Evolutionary conservation across 2,888 invertebrate species (phyloP), one percentile per base, ranked within the genome.

Genomic region (Hemistola chrysoprasaria): DNA sequence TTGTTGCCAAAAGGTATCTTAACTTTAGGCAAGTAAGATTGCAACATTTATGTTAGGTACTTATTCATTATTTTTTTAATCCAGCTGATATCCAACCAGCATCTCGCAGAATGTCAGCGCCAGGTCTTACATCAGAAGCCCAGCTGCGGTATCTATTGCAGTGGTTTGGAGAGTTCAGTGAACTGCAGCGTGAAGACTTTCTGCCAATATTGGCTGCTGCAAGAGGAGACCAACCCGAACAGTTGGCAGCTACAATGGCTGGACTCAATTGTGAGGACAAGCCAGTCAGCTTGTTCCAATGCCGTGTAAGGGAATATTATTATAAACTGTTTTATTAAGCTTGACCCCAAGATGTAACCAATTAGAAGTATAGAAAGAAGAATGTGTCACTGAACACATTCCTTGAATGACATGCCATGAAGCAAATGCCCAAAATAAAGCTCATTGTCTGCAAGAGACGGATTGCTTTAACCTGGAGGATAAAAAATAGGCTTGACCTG

Each of bases 81-180:
- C 5, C 58, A 81, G 78, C 55, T 54, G 70, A 78, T 22, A 60
- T 71, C 32, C 67, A 68, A n/a, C 71, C 76, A 1, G 40, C 71
- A 46, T 50, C 65, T 3, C 68, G 68, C 62, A 87, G 79, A 49
- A 91, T 92, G 91, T 90, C 91, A 21, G 84, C 85, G 42, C 83
- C 87, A 48, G 91, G 90, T 37, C 71, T 92, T 60, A 91, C 92
- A 1, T 79, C 92, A 22, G 94, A 94, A 65, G 93, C 93, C 1
- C 96, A 97, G 78, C 89, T 96, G 61, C 91, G 95, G 38, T 97
- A 96, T 72, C 86, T 96, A 53, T 88, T 94, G 40, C 94, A 95
- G 70, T 97, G 97, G 97, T 97, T 97, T 67, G 92, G 92, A 64
- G 96, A 96, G 79, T 97, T 95, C 92, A 96, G 96, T 70, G 96